Evolutionary conservation across 2,797 vertebrate genomes (phyloP).

Genomic region (Microctenopoma steveboyesi): DNA sequence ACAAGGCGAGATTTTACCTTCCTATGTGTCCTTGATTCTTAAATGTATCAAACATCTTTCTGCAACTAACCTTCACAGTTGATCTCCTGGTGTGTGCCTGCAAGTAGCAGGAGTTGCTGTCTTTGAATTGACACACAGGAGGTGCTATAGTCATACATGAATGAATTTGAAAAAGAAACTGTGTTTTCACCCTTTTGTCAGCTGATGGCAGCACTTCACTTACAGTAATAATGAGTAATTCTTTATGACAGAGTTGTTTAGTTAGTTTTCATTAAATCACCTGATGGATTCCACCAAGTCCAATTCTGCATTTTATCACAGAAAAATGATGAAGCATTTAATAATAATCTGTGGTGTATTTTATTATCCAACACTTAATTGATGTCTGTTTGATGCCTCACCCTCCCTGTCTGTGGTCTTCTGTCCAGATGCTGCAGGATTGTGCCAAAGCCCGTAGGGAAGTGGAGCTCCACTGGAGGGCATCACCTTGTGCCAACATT

Average conservation of each 20-base stretch:
- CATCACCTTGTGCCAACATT: conserved; percentile 92
- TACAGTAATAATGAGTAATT: not conserved
- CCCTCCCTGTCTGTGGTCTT: conserved; percentile 8
- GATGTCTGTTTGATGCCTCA: not conserved
- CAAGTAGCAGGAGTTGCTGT: not conserved
- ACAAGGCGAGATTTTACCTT: conserved; percentile 1
- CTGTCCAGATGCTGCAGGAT: conserved; percentile 93
- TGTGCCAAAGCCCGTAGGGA: conserved; percentile 95
- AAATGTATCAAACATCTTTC: not conserved
- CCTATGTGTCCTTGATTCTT: not conserved
- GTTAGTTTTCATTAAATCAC: not conserved
- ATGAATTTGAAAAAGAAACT: not conserved
- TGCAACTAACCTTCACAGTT: not conserved
- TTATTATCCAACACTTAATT: not conserved
- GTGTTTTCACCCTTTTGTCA: conserved; percentile 29
- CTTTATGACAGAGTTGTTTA: not conserved
- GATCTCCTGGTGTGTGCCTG: not conserved
- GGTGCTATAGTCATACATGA: conserved; percentile 51
- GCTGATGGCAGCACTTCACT: conserved; percentile 61
- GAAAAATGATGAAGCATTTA: not conserved
- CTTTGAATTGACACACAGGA: conserved; percentile 46
- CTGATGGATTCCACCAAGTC: not conserved
- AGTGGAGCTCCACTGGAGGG: conserved; percentile 96
- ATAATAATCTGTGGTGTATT: not conserved
- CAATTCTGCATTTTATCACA: not conserved